Conservation (phyloP, 2,113 vertebrate genomes). For the Pimephales promelas region DNA sequence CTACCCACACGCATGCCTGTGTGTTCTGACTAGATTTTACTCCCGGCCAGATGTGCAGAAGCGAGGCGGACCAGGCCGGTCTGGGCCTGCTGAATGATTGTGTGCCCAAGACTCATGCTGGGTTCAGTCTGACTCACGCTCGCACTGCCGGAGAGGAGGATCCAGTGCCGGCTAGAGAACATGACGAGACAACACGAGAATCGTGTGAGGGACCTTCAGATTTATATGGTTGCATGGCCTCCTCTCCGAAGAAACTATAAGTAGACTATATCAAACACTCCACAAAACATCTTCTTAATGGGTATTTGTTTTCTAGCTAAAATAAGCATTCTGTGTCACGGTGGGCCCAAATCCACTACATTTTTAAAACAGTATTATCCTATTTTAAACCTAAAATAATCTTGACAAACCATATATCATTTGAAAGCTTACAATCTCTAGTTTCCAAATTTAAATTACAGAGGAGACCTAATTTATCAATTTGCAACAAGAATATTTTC, state of each 20-base stretch:
- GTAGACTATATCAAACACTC: background rate
- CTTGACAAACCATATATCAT: too few relatives aligned
- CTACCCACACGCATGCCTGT: conserved; percentile 72
- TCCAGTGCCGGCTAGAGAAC: background rate
- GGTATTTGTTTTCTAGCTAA: background rate
- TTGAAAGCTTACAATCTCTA: too few relatives aligned
- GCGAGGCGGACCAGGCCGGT: conserved; percentile 58
- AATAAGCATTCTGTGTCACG: too few relatives aligned
- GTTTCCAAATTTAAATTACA: too few relatives aligned
- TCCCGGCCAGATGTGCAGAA: conserved; percentile 75
- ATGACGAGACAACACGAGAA: background rate
- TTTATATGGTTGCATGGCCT: background rate
- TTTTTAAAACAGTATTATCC: too few relatives aligned
- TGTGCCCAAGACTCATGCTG: conserved; percentile 57
- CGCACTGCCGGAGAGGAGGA: background rate
- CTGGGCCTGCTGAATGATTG: conserved; percentile 67
- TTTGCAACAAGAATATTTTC: too few relatives aligned
- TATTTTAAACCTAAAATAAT: too few relatives aligned
- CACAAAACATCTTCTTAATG: background rate
- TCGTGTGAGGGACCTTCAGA: background rate
- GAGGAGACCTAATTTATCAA: too few relatives aligned
- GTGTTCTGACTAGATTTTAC: conserved; percentile 54
- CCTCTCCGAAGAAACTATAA: background rate
- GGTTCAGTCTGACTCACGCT: conserved; percentile 3
- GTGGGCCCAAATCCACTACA: too few relatives aligned